A percentile compares a stretch with the other conserved stretches of the same genome.
Evolutionary conservation across 1,140 invertebrate species (phyloP).

Genomic region (Dinoponera quadriceps): DNA sequence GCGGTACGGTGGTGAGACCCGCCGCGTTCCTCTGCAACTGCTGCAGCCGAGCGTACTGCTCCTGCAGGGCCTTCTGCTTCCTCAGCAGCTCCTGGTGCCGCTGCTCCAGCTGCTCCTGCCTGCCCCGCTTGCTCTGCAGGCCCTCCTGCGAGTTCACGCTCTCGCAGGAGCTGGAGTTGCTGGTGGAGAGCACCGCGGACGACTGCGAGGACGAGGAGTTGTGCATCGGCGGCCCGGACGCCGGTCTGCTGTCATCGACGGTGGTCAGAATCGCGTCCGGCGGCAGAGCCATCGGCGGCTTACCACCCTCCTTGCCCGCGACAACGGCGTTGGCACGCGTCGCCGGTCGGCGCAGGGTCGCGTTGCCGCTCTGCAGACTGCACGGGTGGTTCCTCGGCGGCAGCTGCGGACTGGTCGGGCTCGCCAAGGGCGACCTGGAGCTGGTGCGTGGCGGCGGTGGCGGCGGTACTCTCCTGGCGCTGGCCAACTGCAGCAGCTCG

Average conservation of each 20-base stretch:
- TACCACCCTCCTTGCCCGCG: slow-evolving; percentile 71
- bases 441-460: slow-evolving; percentile 94
- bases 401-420: slow-evolving; percentile 89
- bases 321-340: slow-evolving; percentile 69
- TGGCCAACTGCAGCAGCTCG: slow-evolving; percentile 88
- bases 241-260: slow-evolving; percentile 85
- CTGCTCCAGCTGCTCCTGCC: slow-evolving; percentile 92
- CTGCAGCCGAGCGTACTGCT: slow-evolving; percentile 94
- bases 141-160: slow-evolving; percentile 92
- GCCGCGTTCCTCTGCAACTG: slow-evolving; percentile 92
- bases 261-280: slow-evolving; percentile 83
- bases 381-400: slow-evolving; percentile 83
- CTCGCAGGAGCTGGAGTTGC: slow-evolving; percentile 90
- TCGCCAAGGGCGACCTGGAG: slow-evolving; percentile 92
- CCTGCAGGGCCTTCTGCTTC: slow-evolving; percentile 94
- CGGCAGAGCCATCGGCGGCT: slow-evolving; percentile 80
- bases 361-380: slow-evolving; percentile 69
- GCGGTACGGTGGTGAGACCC: slow-evolving; percentile 86
- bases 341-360: slow-evolving; percentile 73
- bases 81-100: slow-evolving; percentile 94
- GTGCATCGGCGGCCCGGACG: slow-evolving; percentile 87
- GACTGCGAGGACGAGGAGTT: slow-evolving; percentile 90
- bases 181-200: slow-evolving; percentile 86
- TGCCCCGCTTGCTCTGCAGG: slow-evolving; percentile 85
- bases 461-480: slow-evolving; percentile 91